Percentiles rank a stretch among this genome's conserved stretches.
These are phyloP conservation scores for Drosophila flavopinicola DNA, from an alignment of 2,888 invertebrate species.

Conservation along the genomic window DNA sequence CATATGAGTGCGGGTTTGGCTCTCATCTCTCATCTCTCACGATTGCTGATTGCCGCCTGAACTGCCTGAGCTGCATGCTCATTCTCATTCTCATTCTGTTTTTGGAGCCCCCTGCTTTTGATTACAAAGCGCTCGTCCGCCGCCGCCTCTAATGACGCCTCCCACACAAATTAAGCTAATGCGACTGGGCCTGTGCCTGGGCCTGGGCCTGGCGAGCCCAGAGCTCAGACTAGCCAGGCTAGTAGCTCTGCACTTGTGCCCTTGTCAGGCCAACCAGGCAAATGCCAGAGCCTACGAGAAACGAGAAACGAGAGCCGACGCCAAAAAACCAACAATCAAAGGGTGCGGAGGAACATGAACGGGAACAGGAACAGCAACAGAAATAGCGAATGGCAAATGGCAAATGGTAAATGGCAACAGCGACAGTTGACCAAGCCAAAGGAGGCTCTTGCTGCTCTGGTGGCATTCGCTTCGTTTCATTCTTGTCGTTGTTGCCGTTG, in stretches of 20 bases:
- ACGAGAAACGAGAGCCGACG: constrained; percentile 51
- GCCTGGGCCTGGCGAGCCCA: constrained; percentile 7
- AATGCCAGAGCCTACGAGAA: constrained; percentile 61
- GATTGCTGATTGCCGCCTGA: constrained; percentile 43
- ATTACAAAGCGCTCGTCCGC: constrained; percentile 45
- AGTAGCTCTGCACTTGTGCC: constrained; percentile 67
- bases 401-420: too few relatives aligned
- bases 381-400: constrained; percentile 3
- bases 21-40: constrained; percentile 61
- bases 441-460: constrained; percentile 33
- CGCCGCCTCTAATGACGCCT: constrained; percentile 67
- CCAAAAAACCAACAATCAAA: constrained; percentile 70
- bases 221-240: constrained; percentile 1
- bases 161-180: constrained; percentile 77
- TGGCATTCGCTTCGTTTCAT: constrained; percentile 63
- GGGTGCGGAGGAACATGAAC: constrained; percentile 19
- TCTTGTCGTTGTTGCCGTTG: constrained; percentile 66
- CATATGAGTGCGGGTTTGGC: constrained; percentile 19
- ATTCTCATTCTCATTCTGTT: constrained; percentile 14
- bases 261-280: constrained; percentile 54
- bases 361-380: constrained; percentile 9
- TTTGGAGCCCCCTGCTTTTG: constrained; percentile 50
- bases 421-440: constrained; percentile 52
- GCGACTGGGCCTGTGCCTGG: constrained; percentile 46
- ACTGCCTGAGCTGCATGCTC: constrained; percentile 28